Evolutionary conservation across 1,140 invertebrate genomes (phyloP).

Genomic region (Rhynchophorus ferrugineus): DNA sequence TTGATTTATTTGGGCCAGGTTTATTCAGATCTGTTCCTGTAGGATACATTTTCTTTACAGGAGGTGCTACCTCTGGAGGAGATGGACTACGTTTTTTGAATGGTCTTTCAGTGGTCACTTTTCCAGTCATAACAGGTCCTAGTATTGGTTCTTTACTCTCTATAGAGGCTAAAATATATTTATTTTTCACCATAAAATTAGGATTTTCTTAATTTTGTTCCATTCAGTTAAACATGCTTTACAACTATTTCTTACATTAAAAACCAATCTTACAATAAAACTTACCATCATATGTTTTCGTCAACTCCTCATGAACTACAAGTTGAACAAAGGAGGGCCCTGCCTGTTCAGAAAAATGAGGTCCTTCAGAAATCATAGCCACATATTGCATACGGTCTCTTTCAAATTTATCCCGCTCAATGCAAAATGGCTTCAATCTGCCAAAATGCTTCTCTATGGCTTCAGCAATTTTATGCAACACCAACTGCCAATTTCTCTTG

Average conservation of each 20-base stretch:
- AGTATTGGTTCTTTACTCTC: conserved; percentile 3
- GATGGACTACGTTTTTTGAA: conserved; percentile 34
- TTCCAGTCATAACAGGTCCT: conserved; percentile 10
- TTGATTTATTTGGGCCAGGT: too few relatives aligned
- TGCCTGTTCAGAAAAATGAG: conserved; percentile 43
- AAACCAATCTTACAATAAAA: background rate
- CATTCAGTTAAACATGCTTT: too few relatives aligned
- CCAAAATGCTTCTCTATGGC: conserved; percentile 55
- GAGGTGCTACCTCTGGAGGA: conserved; percentile 33
- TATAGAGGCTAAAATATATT: background rate
- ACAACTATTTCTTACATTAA: too few relatives aligned
- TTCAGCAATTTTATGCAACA: conserved; percentile 48
- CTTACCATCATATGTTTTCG: conserved; percentile 30
- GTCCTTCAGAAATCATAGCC: conserved; percentile 46
- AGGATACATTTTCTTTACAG: conserved; percentile 24
- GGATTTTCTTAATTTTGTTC: too few relatives aligned
- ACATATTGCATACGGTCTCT: conserved; percentile 49
- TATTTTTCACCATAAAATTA: background rate
- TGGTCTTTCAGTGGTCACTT: conserved; percentile 13
- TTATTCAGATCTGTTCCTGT: conserved; percentile 3
- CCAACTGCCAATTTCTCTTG: conserved; percentile 46
- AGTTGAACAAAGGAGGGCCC: conserved; percentile 38
- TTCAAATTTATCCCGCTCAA: conserved; percentile 48
- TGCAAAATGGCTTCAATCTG: conserved; percentile 49
- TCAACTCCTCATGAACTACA: conserved; percentile 34